phyloP scores from a whole-genome alignment of 2,113 vertebrate species.

The Dasyurus viverrinus region DNA sequence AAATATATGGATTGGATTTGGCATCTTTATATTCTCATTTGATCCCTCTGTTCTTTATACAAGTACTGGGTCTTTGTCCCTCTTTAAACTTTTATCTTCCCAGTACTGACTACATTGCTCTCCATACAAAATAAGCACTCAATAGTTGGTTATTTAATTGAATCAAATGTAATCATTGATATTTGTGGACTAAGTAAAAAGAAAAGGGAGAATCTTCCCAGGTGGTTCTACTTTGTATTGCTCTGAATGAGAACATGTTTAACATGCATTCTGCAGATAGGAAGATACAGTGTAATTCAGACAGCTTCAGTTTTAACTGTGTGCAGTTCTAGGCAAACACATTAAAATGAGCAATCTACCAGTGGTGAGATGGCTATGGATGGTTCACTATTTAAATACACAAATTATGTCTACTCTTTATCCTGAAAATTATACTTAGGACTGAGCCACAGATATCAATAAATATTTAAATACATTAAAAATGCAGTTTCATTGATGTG shows the following conservation, averaged over 20 bases:
- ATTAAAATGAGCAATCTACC: neutral
- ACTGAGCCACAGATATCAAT: neutral
- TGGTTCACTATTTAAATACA: neutral
- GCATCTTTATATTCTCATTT: neutral
- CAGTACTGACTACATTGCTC: neutral
- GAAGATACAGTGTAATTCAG: neutral
- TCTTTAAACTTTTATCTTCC: neutral
- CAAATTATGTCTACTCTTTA: neutral
- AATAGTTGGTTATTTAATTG: neutral
- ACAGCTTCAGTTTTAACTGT: neutral
- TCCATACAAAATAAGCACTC: neutral
- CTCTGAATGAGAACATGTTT: neutral
- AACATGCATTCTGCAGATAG: neutral
- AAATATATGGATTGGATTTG: neutral
- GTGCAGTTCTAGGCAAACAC: neutral
- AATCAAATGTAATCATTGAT: neutral
- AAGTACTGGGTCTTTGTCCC: neutral
- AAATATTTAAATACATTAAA: neutral
- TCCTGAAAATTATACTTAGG: neutral
- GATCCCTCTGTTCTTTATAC: neutral
- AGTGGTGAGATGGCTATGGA: neutral
- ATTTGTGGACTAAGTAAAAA: neutral
- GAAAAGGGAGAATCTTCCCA: neutral
- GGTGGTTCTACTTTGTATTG: neutral
- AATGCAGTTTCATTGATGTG: neutral